A percentile compares a stretch with the other conserved stretches of the same genome.
phyloP scores from a whole-genome alignment of 1,140 invertebrate species.

The Hycleus phaleratus region DNA sequence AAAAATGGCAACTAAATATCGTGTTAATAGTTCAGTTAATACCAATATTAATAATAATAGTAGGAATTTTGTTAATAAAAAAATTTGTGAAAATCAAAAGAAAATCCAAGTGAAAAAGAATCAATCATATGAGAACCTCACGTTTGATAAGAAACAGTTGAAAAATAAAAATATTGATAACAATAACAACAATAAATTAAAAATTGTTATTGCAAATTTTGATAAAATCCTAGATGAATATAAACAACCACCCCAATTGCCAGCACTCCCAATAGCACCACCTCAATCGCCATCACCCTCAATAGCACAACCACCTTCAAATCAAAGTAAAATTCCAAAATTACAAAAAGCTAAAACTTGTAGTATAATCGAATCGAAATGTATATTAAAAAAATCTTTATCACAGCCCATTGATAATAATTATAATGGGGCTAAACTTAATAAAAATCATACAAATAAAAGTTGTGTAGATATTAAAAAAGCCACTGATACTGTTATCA shows the following conservation, averaged over 20 bases:
- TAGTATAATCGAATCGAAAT: constrained; percentile 54
- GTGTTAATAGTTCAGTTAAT: too few relatives aligned
- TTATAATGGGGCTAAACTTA: constrained; percentile 16
- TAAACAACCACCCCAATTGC: constrained; percentile 30
- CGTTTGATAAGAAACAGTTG: constrained; percentile 35
- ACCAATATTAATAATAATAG: too few relatives aligned
- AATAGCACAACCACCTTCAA: neutral
- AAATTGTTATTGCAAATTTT: constrained; percentile 54
- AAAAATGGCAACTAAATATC: too few relatives aligned
- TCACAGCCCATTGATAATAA: constrained; percentile 12
- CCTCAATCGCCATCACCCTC: constrained; percentile 26
- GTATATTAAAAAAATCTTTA: constrained; percentile 48
- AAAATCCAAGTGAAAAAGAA: constrained; percentile 12
- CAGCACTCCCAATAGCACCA: constrained; percentile 5
- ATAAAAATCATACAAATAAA: constrained; percentile 20
- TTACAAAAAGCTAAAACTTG: constrained; percentile 55
- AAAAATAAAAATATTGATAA: neutral
- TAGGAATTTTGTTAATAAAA: too few relatives aligned
- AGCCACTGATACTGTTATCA: neutral
- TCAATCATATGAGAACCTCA: constrained; percentile 45
- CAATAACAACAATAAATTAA: constrained; percentile 48
- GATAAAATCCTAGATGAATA: constrained; percentile 53
- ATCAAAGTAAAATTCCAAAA: constrained; percentile 37
- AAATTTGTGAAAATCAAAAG: neutral
- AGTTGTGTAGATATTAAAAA: neutral